A percentile compares a stretch with the other conserved stretches of the same genome.
These are phyloP conservation scores for Miopithecus talapoin DNA, from an alignment of 2,797 vertebrate species.

Conservation along the genomic window DNA sequence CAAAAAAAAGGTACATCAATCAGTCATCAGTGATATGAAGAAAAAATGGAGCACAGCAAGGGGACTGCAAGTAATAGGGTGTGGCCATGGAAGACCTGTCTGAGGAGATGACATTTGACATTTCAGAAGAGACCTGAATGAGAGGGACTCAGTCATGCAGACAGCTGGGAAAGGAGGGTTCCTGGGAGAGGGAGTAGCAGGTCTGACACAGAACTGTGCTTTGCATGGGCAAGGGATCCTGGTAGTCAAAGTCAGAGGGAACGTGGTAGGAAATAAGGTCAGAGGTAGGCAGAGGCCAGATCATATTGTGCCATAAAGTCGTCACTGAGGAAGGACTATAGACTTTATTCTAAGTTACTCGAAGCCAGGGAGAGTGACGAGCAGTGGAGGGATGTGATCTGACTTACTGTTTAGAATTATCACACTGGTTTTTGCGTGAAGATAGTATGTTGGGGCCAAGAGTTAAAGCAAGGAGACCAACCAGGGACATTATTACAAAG, in stretches of 20 bases:
- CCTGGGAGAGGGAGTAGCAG: neutral
- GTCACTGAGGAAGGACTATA: neutral
- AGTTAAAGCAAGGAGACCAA: neutral
- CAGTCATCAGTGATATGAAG: neutral
- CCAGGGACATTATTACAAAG: neutral
- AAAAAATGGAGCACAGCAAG: neutral
- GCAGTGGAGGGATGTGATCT: neutral
- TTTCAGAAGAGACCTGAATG: neutral
- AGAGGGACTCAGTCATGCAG: neutral
- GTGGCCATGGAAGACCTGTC: neutral
- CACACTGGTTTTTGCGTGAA: neutral
- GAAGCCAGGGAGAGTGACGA: neutral
- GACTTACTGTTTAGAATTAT: neutral
- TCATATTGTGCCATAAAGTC: rapidly evolving
- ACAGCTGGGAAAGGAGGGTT: neutral
- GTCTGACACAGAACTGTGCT: neutral
- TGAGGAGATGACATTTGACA: neutral
- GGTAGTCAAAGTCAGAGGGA: neutral
- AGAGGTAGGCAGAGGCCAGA: neutral
- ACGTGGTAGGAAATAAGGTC: neutral
- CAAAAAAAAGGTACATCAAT: neutral
- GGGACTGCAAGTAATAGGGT: neutral
- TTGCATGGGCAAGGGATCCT: neutral
- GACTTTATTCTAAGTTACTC: neutral
- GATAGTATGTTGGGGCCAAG: neutral